Conservation (phyloP, 1,140 invertebrate species). For the Scaptomyza montana region DNA sequence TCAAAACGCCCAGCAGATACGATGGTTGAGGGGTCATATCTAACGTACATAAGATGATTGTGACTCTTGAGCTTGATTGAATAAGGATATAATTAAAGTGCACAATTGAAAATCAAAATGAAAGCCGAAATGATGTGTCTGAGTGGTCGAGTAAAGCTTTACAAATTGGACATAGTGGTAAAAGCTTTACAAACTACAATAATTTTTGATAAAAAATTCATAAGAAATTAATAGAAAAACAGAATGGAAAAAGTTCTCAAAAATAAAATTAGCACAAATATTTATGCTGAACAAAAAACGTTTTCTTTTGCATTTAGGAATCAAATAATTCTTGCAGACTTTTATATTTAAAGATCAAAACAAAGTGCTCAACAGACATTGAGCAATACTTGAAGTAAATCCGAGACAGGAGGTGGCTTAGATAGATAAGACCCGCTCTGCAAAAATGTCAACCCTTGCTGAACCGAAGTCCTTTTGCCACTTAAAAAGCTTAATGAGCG, state of each 20-base stretch:
- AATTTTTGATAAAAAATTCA: no score
- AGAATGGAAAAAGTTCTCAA: no score
- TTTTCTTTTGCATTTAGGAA: no score
- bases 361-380: no score
- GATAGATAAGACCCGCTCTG: not conserved
- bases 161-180: conserved; percentile 14
- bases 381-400: not conserved
- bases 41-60: conserved; percentile 10
- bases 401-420: not conserved
- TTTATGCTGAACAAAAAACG: no score
- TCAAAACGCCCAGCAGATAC: conserved; percentile 56
- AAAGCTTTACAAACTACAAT: no score
- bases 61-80: conserved; percentile 44
- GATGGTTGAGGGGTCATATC: not conserved
- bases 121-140: not conserved
- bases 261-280: no score
- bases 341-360: no score
- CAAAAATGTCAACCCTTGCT: conserved; percentile 1
- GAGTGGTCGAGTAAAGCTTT: not conserved
- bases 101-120: conserved; percentile 50
- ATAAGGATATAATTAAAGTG: conserved; percentile 61
- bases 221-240: no score
- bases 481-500: conserved; percentile 55
- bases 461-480: conserved; percentile 3
- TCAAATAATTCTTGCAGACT: no score